Evolutionary conservation across 2,797 vertebrate genomes (phyloP), one percentile per base, ranked within the genome.

Genomic region (Molossus molossus): DNA sequence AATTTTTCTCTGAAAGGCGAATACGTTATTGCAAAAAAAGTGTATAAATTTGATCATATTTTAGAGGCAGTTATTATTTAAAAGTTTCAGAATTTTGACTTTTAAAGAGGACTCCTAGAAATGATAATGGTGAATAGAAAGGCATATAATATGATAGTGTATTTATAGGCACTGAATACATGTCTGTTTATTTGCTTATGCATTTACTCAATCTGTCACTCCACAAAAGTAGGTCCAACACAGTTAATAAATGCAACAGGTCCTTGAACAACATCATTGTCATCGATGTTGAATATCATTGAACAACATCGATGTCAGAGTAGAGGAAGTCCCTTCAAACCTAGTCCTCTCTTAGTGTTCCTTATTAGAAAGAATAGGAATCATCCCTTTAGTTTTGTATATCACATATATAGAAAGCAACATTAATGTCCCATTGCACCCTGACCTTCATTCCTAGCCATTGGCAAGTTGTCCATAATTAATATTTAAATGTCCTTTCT

Each of bases 31-130:
- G 9, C 33, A 60, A 70, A 62, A 87, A 12, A 73, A 45, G 40
- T 45, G 6, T 40, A 53, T 57, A 60, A 79, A 60, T 58, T 9
- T 48, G 20, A 40, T 85, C 12, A 91, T 55, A 23, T 27, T 53
- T 80, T 80, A 87, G 82, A 73, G 7, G 3, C 76, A 62, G 50
- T 82, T 90, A 33, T 83, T 73, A 65, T 60, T 94, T 17, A 70
- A 94, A 65, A 76, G 2, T 86, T 29, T 64, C 33, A 87, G 6
- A 64, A 75, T 55, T 90, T 88, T 62, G 2, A 58, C 14, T 87
- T 95, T 75, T n/a, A 73, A 29, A 55, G 25, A 90, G 21, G 62
- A 57, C 75, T 94, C 17, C 27, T 76, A 37, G 18, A 72, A 21
- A 94, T 76, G 53, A 55, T 33, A 86, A 67, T 72, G 13, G 21